phyloP scores from a whole-genome alignment of 2,888 invertebrate species.

The Syrphus vitripennis region DNA sequence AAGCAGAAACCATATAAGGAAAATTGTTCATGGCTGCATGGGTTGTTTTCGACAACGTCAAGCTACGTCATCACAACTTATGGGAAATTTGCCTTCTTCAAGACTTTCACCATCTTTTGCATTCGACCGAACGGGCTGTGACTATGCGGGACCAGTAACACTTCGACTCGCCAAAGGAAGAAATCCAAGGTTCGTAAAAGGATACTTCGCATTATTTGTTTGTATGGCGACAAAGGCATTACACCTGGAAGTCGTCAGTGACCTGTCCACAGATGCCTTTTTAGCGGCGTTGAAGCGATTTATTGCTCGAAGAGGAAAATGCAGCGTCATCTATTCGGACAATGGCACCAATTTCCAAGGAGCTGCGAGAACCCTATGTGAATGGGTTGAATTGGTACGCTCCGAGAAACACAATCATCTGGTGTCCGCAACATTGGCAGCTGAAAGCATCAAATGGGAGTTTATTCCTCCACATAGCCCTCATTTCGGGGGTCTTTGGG shows the following conservation, averaged over 20 bases:
- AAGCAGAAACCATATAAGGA: slow-evolving; percentile 31
- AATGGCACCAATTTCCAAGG: too few relatives aligned
- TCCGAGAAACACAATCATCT: slow-evolving; percentile 35
- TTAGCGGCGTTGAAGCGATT: slow-evolving; percentile 4
- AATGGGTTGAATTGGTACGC: not conserved
- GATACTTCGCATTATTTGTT: slow-evolving; percentile 50
- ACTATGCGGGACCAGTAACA: not conserved
- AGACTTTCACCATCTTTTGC: not conserved
- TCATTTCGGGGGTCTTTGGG: slow-evolving; percentile 56
- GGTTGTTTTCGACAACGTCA: slow-evolving; percentile 26
- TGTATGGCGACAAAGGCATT: slow-evolving; percentile 50
- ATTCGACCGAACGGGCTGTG: slow-evolving; percentile 32
- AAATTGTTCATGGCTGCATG: not conserved
- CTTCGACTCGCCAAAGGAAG: slow-evolving; percentile 2
- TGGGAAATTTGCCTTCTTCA: too few relatives aligned
- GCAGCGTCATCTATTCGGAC: too few relatives aligned
- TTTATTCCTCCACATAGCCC: slow-evolving; percentile 55
- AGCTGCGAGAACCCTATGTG: too few relatives aligned
- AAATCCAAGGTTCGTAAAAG: slow-evolving; percentile 33
- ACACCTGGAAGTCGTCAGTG: slow-evolving; percentile 41
- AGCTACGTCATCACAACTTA: slow-evolving; percentile 6
- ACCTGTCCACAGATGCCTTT: slow-evolving; percentile 22
- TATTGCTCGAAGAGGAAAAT: not conserved
- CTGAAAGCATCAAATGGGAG: too few relatives aligned
- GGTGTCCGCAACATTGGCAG: not conserved